Evolutionary conservation across 2,888 invertebrate genomes (phyloP).

Genomic region (Meghimatium bilineatum): DNA sequence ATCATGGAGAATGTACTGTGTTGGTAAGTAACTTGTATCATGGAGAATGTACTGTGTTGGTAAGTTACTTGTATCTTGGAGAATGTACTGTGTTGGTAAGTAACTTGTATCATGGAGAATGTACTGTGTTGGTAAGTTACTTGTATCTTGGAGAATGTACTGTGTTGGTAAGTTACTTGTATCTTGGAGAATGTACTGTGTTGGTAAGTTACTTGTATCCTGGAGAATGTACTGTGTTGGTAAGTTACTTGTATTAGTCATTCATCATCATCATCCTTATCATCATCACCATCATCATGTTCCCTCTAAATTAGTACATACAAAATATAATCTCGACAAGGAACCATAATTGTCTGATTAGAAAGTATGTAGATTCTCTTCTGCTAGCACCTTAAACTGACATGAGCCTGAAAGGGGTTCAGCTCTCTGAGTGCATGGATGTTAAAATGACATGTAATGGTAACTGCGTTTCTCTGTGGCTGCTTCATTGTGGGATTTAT

Average conservation of each 20-base stretch:
- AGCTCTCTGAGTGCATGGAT: too few relatives aligned
- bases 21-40: conserved; percentile 80
- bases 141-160: conserved; percentile 79
- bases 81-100: conserved; percentile 75
- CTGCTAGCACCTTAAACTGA: too few relatives aligned
- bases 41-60: conserved; percentile 76
- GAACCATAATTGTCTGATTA: too few relatives aligned
- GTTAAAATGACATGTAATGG: too few relatives aligned
- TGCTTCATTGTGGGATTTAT: too few relatives aligned
- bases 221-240: conserved; percentile 76
- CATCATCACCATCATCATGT: not conserved
- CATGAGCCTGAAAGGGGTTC: too few relatives aligned
- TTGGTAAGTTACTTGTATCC: conserved; percentile 80
- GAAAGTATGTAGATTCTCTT: too few relatives aligned
- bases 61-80: conserved; percentile 80
- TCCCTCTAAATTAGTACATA: too few relatives aligned
- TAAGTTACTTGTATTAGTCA: conserved; percentile 45
- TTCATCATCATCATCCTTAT: too few relatives aligned
- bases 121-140: conserved; percentile 75
- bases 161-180: conserved; percentile 78
- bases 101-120: conserved; percentile 79
- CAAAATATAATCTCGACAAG: too few relatives aligned
- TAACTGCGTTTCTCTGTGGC: too few relatives aligned
- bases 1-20: conserved; percentile 77
- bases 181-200: conserved; percentile 77